Evolutionary conservation across 2,797 vertebrate genomes (phyloP), one percentile per base, ranked within the genome.

Genomic region (Remorina albescens): DNA sequence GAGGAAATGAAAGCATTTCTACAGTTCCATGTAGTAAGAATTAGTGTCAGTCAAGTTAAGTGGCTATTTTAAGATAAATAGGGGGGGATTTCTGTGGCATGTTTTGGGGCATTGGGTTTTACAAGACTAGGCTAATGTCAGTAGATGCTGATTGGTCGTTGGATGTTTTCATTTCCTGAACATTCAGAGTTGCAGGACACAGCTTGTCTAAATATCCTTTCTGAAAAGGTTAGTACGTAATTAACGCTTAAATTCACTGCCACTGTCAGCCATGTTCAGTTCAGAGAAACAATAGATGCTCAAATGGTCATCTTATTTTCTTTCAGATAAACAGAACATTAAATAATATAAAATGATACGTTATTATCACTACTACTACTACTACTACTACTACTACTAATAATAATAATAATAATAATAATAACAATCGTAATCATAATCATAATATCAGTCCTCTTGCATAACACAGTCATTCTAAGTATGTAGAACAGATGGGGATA

Each of bases 21-120:
- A 93, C 94, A 91, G 94, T 94, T 97, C 95, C 95, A 94, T 97
- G 96, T 97, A 95, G 95, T 77, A 95, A 96, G 96, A 97, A 97
- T 97, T 96, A 96, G 95, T 97, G 96, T 98, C 97, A 97, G 95
- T 99, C 96, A 98, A 98, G 95, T 96, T 96, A 96, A 91, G 94
- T 93, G 89, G 89, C 90, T 93, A 88, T 91, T 91, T 93, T 91
- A 94, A 93, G 93, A 96, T 95, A 95, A 96, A 96, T 93, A 93
- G 92, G 90, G 88, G 90, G 74, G 87, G 91, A 91, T 94, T 82
- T 84, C 80, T 6, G 21, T 91, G 89, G 83, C 93, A 92, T 92
- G 90, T 92, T 93, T 90, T 83, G 85, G 83, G 86, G 81, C 85
- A 71, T 47, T 82, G 79, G 76, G 83, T 74, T 87, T 89, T 86